phyloP scores from a whole-genome alignment of 2,888 invertebrate species.

The Aspidiotus destructor region DNA sequence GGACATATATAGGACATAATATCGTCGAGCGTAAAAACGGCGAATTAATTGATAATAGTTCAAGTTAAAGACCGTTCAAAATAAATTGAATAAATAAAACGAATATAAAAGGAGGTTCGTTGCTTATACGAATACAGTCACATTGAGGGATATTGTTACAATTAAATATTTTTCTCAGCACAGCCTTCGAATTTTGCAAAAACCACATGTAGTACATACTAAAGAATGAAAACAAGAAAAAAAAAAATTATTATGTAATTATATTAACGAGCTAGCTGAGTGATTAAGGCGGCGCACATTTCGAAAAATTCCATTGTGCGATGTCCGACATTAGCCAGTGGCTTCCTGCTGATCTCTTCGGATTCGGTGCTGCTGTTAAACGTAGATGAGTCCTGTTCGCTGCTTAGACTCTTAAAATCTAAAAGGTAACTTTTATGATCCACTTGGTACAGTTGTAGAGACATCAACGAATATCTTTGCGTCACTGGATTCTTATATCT shows the following conservation, averaged over 20 bases:
- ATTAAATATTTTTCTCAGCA: not conserved
- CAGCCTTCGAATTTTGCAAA: slow-evolving; percentile 1
- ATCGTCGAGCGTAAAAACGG: too few relatives aligned
- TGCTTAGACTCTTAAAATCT: slow-evolving; percentile 83
- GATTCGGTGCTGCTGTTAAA: slow-evolving; percentile 29
- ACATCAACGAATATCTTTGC: slow-evolving; percentile 88
- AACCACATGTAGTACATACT: not conserved
- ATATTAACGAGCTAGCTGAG: slow-evolving; percentile 81
- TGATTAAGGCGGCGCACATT: slow-evolving; percentile 98
- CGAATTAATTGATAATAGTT: too few relatives aligned
- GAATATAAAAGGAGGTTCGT: not conserved
- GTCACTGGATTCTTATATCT: slow-evolving; percentile 78
- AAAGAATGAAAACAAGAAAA: too few relatives aligned
- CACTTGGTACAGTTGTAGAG: slow-evolving; percentile 95
- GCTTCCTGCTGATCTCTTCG: slow-evolving; percentile 29
- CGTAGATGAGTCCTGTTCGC: slow-evolving; percentile 41
- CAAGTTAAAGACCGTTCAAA: not conserved
- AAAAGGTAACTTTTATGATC: slow-evolving; percentile 95
- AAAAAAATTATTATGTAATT: too few relatives aligned
- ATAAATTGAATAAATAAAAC: slow-evolving; percentile 2
- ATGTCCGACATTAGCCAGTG: slow-evolving; percentile 50
- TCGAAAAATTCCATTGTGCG: slow-evolving; percentile 99
- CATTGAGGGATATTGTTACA: not conserved
- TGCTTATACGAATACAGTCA: not conserved
- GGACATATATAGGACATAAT: too few relatives aligned